Percentiles rank a stretch among this genome's conserved stretches.
Conservation (phyloP, 2,797 vertebrate genomes). For the Fundulus diaphanus region DNA sequence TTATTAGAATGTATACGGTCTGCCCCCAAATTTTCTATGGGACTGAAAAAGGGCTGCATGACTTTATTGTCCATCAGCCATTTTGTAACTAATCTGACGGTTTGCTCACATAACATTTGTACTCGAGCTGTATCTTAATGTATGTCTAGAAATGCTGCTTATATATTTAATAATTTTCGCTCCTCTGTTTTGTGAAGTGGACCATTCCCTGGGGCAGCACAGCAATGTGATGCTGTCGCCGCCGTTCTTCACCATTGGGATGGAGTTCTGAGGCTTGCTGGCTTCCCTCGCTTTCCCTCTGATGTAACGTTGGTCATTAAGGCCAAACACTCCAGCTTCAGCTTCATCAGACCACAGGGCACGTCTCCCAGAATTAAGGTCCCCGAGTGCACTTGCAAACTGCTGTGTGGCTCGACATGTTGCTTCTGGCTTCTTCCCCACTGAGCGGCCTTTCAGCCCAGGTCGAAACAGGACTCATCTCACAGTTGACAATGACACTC, state of each 20-base stretch:
- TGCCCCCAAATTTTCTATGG: too few species aligned
- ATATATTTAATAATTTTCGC: too few species aligned
- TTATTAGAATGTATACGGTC: slow-evolving; percentile 5
- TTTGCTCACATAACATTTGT: too few species aligned
- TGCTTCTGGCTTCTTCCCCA: neutral
- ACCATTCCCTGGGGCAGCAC: too few species aligned
- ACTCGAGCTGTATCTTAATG: neutral
- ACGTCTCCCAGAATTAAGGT: neutral
- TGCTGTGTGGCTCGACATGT: neutral
- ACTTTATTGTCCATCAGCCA: neutral
- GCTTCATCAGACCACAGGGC: neutral
- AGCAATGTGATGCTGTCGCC: too few species aligned
- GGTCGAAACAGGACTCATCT: neutral
- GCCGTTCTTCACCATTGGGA: neutral
- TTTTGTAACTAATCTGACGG: neutral
- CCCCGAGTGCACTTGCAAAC: neutral
- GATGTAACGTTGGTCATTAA: neutral
- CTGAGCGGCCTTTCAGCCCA: neutral
- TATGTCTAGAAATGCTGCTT: too few species aligned
- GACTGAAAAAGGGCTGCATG: too few species aligned
- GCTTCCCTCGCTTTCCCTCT: neutral
- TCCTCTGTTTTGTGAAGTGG: too few species aligned
- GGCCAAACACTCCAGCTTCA: neutral
- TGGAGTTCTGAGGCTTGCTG: neutral
- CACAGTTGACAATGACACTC: neutral